Conservation (phyloP, 1,140 invertebrate species). For the Tyrophagus putrescentiae region DNA sequence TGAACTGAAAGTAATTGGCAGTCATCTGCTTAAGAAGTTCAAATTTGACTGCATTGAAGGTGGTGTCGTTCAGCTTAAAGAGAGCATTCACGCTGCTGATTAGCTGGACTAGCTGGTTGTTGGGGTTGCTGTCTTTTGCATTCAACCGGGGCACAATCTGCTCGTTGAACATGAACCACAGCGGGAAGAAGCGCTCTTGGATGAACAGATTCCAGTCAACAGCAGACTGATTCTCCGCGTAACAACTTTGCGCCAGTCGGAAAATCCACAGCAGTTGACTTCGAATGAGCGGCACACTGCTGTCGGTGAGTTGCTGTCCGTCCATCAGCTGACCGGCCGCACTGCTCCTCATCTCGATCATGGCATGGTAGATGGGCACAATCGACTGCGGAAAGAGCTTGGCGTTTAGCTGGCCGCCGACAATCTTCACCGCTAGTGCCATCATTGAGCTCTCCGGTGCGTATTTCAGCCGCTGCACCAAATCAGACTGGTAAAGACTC, state of each 20-base stretch:
- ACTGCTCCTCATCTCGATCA: neutral
- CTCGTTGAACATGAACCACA: slow-evolving; percentile 10
- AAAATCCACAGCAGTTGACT: neutral
- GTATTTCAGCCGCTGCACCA: neutral
- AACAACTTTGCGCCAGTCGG: neutral
- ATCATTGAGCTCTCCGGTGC: neutral
- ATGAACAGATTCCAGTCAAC: slow-evolving; percentile 8
- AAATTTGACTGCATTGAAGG: neutral
- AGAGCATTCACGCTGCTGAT: neutral
- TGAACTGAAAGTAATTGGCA: neutral
- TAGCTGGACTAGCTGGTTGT: no score
- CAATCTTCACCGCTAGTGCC: neutral
- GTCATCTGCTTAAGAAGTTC: neutral
- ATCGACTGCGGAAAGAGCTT: neutral
- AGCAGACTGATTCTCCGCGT: neutral
- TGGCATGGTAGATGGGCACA: neutral
- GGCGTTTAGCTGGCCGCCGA: neutral
- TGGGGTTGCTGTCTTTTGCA: no score
- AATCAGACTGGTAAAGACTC: neutral
- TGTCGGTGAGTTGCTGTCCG: neutral
- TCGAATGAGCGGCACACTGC: neutral
- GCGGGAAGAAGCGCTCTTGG: neutral
- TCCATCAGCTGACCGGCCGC: neutral
- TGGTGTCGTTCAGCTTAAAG: neutral
- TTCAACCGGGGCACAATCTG: neutral